Conservation (phyloP, 2,888 invertebrate genomes). For the Drosophila niveifrons region DNA sequence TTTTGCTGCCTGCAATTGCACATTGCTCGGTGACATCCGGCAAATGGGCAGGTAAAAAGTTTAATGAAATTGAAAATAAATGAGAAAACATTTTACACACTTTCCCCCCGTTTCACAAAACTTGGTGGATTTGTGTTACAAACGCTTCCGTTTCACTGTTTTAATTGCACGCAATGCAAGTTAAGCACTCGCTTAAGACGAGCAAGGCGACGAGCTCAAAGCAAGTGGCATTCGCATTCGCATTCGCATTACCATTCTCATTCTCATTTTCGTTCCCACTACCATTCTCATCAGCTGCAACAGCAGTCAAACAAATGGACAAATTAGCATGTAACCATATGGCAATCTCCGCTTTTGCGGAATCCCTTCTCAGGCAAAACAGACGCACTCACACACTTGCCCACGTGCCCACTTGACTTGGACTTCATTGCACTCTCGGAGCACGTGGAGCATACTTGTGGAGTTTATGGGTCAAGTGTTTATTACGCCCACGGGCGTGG, state of each 20-base stretch:
- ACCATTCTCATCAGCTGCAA: slow-evolving; percentile 38
- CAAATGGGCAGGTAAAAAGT: slow-evolving; percentile 70
- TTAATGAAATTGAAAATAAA: slow-evolving; percentile 80
- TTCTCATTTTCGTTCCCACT: not conserved
- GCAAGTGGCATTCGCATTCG: slow-evolving; percentile 55
- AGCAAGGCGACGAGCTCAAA: slow-evolving; percentile 49
- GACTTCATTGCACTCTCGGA: slow-evolving; percentile 77
- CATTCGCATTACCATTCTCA: slow-evolving; percentile 8
- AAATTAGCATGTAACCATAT: slow-evolving; percentile 72
- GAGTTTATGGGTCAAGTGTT: slow-evolving; percentile 80
- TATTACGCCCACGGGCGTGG: slow-evolving; percentile 79
- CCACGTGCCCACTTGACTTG: slow-evolving; percentile 75
- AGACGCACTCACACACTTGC: slow-evolving; percentile 41
- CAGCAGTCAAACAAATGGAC: slow-evolving; percentile 68
- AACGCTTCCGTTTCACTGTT: slow-evolving; percentile 46
- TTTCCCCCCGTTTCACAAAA: not conserved
- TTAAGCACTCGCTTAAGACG: slow-evolving; percentile 51
- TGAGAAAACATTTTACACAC: slow-evolving; percentile 77
- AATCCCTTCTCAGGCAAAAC: not conserved
- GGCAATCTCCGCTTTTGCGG: slow-evolving; percentile 7
- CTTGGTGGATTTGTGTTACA: slow-evolving; percentile 35
- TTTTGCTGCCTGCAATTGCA: slow-evolving; percentile 69
- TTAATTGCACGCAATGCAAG: slow-evolving; percentile 50
- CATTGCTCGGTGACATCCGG: slow-evolving; percentile 72
- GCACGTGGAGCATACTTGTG: slow-evolving; percentile 69